Conservation (phyloP, 2,888 invertebrate species). For the Sylvicola cinctus region DNA sequence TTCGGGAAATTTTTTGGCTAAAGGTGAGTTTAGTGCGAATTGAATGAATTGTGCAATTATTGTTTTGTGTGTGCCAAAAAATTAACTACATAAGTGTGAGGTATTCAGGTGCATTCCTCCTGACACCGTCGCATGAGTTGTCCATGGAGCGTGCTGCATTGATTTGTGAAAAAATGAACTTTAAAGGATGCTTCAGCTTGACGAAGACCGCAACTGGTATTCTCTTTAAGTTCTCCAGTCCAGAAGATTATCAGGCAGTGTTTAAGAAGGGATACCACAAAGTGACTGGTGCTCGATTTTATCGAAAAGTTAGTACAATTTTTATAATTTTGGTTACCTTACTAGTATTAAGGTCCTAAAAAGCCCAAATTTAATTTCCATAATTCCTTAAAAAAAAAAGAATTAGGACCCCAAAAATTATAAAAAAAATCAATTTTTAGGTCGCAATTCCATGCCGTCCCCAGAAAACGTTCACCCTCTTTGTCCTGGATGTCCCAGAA, state of each 20-base stretch:
- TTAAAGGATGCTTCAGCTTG: slow-evolving; percentile 66
- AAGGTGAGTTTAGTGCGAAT: slow-evolving; percentile 25
- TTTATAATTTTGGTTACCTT: no score
- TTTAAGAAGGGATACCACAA: slow-evolving; percentile 75
- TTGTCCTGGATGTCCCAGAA: slow-evolving; percentile 64
- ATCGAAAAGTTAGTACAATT: slow-evolving; percentile 61
- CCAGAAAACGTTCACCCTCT: slow-evolving; percentile 68
- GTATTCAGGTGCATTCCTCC: slow-evolving; percentile 47
- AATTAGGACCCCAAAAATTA: no score
- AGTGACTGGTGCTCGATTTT: slow-evolving; percentile 67
- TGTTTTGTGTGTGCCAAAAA: not conserved
- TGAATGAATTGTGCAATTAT: not conserved
- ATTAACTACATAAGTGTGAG: no score
- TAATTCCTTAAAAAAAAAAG: no score
- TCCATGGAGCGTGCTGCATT: slow-evolving; percentile 69
- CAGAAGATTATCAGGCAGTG: slow-evolving; percentile 69
- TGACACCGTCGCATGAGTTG: slow-evolving; percentile 69
- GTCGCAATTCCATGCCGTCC: slow-evolving; percentile 69
- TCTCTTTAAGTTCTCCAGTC: slow-evolving; percentile 70
- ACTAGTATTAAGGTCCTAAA: no score
- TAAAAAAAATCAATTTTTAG: slow-evolving; percentile 19
- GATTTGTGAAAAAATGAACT: slow-evolving; percentile 76
- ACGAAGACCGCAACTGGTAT: slow-evolving; percentile 78
- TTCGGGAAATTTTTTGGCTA: slow-evolving; percentile 55
- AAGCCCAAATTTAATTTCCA: no score